Evolutionary conservation across 2,797 vertebrate species (phyloP).

Genomic region (Syndactyla subalaris): DNA sequence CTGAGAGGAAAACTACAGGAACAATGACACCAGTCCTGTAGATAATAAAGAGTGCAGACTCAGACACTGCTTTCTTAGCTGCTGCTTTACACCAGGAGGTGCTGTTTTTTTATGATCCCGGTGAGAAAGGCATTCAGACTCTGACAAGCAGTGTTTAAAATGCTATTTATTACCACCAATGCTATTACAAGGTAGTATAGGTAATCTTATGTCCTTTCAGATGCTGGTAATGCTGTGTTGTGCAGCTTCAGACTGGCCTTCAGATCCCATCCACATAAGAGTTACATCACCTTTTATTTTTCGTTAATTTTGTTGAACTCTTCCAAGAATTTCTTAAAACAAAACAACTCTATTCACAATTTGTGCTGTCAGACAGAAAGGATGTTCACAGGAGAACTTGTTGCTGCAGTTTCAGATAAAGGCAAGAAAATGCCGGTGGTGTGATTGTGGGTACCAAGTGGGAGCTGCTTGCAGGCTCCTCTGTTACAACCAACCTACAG

Average conservation of each 20-base stretch:
- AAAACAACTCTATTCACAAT: not conserved
- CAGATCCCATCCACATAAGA: not conserved
- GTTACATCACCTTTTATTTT: not conserved
- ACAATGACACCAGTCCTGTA: not conserved
- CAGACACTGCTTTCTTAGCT: not conserved
- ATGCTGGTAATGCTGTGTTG: not conserved
- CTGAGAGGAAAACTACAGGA: not conserved
- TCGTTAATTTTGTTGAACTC: not conserved
- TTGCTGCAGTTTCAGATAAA: not conserved
- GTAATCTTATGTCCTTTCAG: not conserved
- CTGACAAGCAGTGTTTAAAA: not conserved
- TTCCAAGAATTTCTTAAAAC: not conserved
- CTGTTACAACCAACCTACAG: accelerated
- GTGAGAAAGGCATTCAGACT: not conserved
- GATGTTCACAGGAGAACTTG: not conserved
- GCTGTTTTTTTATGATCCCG: not conserved
- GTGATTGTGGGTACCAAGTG: accelerated
- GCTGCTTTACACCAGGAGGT: not conserved
- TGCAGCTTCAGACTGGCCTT: not conserved
- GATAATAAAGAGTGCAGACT: not conserved
- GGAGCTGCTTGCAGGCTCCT: not conserved
- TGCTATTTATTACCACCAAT: not conserved
- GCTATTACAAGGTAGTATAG: not conserved
- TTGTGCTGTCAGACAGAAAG: not conserved
- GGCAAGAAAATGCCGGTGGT: not conserved